Conservation (phyloP, 2,113 vertebrate species). For the Zosterops japonicus region DNA sequence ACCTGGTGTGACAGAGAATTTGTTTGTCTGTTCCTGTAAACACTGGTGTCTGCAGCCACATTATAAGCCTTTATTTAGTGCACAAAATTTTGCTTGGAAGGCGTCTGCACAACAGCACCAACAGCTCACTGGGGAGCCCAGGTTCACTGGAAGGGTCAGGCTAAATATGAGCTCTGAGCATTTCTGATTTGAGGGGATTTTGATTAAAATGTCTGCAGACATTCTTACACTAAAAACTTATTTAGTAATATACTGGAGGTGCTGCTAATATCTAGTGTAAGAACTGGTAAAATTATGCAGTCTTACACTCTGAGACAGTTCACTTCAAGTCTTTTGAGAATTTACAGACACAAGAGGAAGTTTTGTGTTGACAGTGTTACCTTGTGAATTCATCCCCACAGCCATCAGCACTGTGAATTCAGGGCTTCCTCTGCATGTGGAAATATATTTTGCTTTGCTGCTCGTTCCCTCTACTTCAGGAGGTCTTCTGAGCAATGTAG, state of each 20-base stretch:
- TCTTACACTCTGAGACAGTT: neutral
- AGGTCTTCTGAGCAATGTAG: neutral
- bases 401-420: neutral
- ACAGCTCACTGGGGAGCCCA: accelerated
- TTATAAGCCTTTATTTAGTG: neutral
- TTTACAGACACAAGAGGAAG: neutral
- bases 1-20: neutral
- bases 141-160: neutral
- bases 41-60: neutral
- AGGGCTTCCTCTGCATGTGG: neutral
- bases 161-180: neutral
- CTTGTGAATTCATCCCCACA: neutral
- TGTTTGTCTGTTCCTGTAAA: neutral
- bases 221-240: neutral
- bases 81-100: neutral
- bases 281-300: neutral
- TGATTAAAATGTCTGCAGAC: neutral
- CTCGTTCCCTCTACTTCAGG: neutral
- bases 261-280: neutral
- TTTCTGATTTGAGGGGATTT: neutral
- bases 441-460: neutral
- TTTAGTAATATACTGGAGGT: neutral
- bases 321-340: neutral
- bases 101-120: accelerated
- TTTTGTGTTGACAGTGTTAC: neutral